Evolutionary conservation across 2,113 vertebrate genomes (phyloP), one percentile per base, ranked within the genome.

Genomic region (Chionis minor): DNA sequence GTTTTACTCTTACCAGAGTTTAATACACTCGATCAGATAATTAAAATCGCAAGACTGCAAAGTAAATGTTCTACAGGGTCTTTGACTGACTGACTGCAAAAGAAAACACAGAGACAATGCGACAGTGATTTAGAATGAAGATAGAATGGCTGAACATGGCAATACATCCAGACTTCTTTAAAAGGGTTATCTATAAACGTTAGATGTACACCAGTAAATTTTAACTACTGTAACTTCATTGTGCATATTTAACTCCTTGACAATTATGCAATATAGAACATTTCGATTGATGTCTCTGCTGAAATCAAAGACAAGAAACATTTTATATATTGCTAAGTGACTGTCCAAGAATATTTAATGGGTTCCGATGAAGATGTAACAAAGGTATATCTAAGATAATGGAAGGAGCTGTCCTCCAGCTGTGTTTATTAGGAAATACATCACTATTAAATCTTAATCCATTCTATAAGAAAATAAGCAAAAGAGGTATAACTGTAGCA

Each of bases 31-130:
- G 51, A 94, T 89, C 70, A 94, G 72, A 95, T 95, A 97, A 98
- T 97, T 97, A 97, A 96, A 97, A 96, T 90, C 49, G 12, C 86
- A 96, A 95, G 94, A 91, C 81, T 96, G 42, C 49, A 96, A 96
- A 62, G 79, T 97, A 92, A 94, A 93, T 51, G 87, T 81, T 80
- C 88, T 88, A 88, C 35, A 13, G 59, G 83, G 81, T 73, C 81
- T 81, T 75, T 88, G 95, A 40, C 94, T 94, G 81, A 30, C 79
- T 95, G 86, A 91, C 44, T 95, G 81, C 71, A 90, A 75, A 97
- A 58, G 65, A 81, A 90, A 91, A 56, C 26, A 86, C 6, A 28
- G 32, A 96, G 71, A 92, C 71, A 96, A 86, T 24, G 26, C 4
- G 19, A 93, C 40, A 24, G 75, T 81, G 94, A 95, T 96, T 92